phyloP scores from a whole-genome alignment of 2,113 vertebrate genomes.

The Tragelaphus imberbis region DNA sequence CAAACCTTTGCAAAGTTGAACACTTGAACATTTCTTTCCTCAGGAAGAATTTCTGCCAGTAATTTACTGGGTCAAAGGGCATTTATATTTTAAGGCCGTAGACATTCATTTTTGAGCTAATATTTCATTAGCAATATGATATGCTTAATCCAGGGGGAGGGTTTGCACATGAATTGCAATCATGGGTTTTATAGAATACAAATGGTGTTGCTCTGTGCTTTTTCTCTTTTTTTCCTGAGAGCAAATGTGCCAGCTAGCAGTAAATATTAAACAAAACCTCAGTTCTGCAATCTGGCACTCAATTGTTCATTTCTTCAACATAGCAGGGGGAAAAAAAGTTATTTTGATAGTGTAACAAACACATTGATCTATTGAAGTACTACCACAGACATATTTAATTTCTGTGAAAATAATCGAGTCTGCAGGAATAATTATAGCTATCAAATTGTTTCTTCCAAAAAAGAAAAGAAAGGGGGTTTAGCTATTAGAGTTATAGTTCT shows the following conservation, averaged over 20 bases:
- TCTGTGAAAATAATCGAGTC: slow-evolving; percentile 58
- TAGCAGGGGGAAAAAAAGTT: neutral
- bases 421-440: slow-evolving; percentile 62
- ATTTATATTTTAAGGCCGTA: slow-evolving; percentile 25
- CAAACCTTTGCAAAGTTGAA: neutral
- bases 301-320: slow-evolving; percentile 57
- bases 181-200: neutral
- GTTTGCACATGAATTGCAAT: neutral
- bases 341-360: slow-evolving; percentile 43
- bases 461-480: slow-evolving; percentile 29
- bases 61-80: slow-evolving; percentile 27
- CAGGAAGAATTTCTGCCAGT: slow-evolving; percentile 16
- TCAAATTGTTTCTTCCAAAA: slow-evolving; percentile 52
- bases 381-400: slow-evolving; percentile 60
- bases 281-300: slow-evolving; percentile 49
- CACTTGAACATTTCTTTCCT: slow-evolving; percentile 16
- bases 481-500: neutral
- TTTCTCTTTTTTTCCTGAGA: neutral
- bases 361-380: slow-evolving; percentile 47
- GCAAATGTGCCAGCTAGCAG: neutral
- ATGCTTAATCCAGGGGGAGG: neutral
- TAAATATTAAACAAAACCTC: slow-evolving; percentile 50
- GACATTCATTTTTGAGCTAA: slow-evolving; percentile 29
- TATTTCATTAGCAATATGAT: slow-evolving; percentile 8
- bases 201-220: neutral